These are phyloP conservation scores for Gadus macrocephalus DNA, from an alignment of 2,113 vertebrate genomes.

Conservation along the genomic window DNA sequence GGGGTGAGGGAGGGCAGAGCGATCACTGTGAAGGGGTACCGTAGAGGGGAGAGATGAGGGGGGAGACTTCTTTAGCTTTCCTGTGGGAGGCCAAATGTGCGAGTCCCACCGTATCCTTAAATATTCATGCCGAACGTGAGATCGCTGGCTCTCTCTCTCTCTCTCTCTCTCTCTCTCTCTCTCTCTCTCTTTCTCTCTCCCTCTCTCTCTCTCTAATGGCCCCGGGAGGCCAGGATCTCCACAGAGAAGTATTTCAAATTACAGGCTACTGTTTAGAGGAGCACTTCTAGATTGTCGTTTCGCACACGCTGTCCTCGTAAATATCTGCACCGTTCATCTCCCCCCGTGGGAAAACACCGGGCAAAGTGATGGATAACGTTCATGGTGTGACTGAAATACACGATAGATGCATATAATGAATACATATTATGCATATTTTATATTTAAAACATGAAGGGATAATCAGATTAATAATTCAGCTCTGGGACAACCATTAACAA, in stretches of 20 bases:
- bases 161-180: constrained; percentile 47
- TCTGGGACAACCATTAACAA: no score
- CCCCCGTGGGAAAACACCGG: no score
- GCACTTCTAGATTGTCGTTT: constrained; percentile 23
- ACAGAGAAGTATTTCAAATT: constrained; percentile 63
- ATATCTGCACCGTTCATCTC: no score
- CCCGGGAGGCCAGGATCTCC: constrained; percentile 53
- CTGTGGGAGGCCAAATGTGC: constrained; percentile 58
- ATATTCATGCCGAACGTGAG: constrained; percentile 68
- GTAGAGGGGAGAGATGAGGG: constrained; percentile 3
- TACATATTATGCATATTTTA: no score
- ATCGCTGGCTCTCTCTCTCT: constrained; percentile 43
- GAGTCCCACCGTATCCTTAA: constrained; percentile 67
- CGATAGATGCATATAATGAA: no score
- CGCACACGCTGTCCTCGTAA: no score
- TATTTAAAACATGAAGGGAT: no score
- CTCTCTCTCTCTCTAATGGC: constrained; percentile 55
- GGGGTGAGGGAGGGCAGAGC: constrained; percentile 38
- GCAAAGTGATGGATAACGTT: no score
- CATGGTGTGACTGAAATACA: no score
- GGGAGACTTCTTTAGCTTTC: constrained; percentile 28
- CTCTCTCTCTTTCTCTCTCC: constrained; percentile 50
- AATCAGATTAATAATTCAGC: no score
- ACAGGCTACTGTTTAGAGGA: constrained; percentile 54
- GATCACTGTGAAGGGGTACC: not conserved